Percentiles rank a stretch among this genome's conserved stretches.
Conservation (phyloP, 2,113 vertebrate genomes). For the Hippocampus zosterae region DNA sequence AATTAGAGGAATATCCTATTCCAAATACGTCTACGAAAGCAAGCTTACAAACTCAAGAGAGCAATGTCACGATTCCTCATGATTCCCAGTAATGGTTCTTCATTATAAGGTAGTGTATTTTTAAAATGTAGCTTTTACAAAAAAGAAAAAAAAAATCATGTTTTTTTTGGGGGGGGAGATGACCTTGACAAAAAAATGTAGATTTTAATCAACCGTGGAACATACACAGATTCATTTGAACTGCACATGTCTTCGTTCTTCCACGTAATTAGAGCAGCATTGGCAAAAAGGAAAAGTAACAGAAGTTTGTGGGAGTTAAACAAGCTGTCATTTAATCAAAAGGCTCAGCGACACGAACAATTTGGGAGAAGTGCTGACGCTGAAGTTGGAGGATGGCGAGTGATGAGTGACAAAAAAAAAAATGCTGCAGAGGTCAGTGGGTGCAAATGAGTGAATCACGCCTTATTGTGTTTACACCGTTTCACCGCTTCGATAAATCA, state of each 20-base stretch:
- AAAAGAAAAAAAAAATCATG: not conserved
- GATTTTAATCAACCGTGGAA: not conserved
- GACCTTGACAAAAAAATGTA: not conserved
- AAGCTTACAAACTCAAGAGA: not conserved
- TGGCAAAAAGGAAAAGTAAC: not conserved
- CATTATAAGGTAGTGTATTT: not conserved
- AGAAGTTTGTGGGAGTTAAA: conserved; percentile 22
- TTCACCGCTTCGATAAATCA: conserved; percentile 37
- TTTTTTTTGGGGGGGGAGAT: not conserved
- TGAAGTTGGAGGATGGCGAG: conserved; percentile 3
- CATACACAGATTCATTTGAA: not conserved
- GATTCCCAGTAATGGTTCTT: not conserved
- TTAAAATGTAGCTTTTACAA: not conserved
- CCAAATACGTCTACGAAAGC: not conserved
- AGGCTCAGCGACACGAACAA: conserved; percentile 8
- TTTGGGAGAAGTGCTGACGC: conserved; percentile 40
- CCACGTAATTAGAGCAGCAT: not conserved
- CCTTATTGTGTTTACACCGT: conserved; percentile 38
- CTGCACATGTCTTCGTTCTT: conserved; percentile 4
- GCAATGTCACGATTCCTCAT: no score
- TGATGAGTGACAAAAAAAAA: not conserved
- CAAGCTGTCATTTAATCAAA: conserved; percentile 40
- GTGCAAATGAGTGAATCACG: conserved; percentile 18
- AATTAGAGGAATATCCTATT: not conserved
- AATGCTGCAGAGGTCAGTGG: conserved; percentile 23